Percentiles rank a stretch among this genome's conserved stretches.
These are phyloP conservation scores for Pharmacophagus antenor DNA, from an alignment of 2,888 invertebrate genomes.

Conservation along the genomic window DNA sequence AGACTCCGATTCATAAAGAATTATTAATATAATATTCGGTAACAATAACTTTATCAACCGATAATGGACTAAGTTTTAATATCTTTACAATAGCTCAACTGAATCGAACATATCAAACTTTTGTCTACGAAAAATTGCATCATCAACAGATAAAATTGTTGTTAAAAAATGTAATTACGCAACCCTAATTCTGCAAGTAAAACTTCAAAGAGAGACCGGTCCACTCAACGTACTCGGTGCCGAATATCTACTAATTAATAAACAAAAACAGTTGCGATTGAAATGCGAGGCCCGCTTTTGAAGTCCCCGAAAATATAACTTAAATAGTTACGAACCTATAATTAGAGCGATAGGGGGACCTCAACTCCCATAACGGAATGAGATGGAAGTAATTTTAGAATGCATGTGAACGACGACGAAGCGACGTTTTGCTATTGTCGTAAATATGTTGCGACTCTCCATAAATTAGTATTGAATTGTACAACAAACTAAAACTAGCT, in stretches of 20 bases:
- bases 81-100: no score
- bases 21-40: no score
- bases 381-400: constrained; percentile 27
- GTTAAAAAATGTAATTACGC: no score
- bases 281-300: constrained; percentile 55
- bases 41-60: no score
- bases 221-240: constrained; percentile 40
- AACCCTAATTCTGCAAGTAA: neutral
- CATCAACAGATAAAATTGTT: no score
- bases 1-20: no score
- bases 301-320: constrained; percentile 38
- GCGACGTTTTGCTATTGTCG: constrained; percentile 28
- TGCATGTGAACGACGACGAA: constrained; percentile 12
- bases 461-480: constrained; percentile 8
- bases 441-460: constrained; percentile 26
- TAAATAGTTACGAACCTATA: constrained; percentile 41
- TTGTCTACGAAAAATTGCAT: no score
- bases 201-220: constrained; percentile 32
- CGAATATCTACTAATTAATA: constrained; percentile 52
- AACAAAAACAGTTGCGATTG: constrained; percentile 53
- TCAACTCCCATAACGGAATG: constrained; percentile 32
- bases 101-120: no score
- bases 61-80: no score
- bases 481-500: neutral
- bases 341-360: constrained; percentile 41